A percentile compares a stretch with the other conserved stretches of the same genome.
These are phyloP conservation scores for Trichopoda pennipes DNA, from an alignment of 2,888 invertebrate genomes.

Conservation along the genomic window DNA sequence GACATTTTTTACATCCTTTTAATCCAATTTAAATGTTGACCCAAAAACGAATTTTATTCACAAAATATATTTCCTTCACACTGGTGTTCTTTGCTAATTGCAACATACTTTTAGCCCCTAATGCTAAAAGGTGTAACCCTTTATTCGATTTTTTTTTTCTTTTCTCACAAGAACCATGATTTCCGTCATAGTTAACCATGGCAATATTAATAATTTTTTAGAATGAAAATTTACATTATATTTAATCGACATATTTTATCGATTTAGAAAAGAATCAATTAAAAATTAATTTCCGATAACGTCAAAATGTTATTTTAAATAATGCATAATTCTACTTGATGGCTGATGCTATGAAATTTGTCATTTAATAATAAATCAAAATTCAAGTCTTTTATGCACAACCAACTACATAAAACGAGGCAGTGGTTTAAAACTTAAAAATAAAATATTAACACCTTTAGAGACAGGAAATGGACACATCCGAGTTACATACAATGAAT, in stretches of 20 bases:
- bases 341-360: slow-evolving; percentile 26
- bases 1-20: too few species aligned
- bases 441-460: slow-evolving; percentile 39
- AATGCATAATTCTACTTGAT: slow-evolving; percentile 44
- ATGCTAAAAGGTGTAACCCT: too few species aligned
- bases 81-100: too few species aligned
- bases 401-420: background rate
- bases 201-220: too few species aligned
- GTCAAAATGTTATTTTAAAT: slow-evolving; percentile 37
- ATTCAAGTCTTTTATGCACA: background rate
- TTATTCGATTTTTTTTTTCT: too few species aligned
- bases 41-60: too few species aligned
- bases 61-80: too few species aligned
- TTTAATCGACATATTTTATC: background rate
- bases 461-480: slow-evolving; percentile 30
- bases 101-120: too few species aligned
- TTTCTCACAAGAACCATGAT: too few species aligned
- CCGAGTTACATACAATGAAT: background rate
- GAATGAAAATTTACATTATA: too few species aligned
- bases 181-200: too few species aligned
- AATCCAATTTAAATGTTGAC: too few species aligned
- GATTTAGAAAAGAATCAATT: background rate
- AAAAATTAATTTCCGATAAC: slow-evolving; percentile 10
- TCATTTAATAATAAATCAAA: slow-evolving; percentile 39
- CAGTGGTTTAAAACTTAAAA: slow-evolving; percentile 10